Evolutionary conservation across 2,113 vertebrate species (phyloP).

Genomic region (Pristiophorus japonicus): DNA sequence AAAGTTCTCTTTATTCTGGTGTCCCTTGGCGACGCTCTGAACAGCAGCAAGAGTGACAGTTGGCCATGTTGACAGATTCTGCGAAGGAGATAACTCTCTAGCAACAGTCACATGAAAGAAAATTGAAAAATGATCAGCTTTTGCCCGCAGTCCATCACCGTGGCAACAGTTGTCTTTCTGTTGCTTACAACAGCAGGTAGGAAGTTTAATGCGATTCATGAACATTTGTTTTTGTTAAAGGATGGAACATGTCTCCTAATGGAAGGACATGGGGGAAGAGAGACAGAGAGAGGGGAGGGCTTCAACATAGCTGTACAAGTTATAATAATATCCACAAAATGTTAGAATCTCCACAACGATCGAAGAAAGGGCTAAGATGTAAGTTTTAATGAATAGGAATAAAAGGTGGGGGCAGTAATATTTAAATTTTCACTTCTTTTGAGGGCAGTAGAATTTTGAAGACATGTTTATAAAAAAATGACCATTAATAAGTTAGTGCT

Average conservation of each 20-base stretch:
- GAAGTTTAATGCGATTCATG: background rate
- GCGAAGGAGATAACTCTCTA: conserved; percentile 54
- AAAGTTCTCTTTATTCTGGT: background rate
- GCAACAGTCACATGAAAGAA: conserved; percentile 70
- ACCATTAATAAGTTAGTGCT: background rate
- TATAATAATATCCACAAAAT: background rate
- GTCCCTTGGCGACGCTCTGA: background rate
- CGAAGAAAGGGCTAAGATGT: background rate
- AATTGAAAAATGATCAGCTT: conserved; percentile 83
- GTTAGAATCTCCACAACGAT: background rate
- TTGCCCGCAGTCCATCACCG: conserved; percentile 78
- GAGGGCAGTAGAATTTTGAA: background rate
- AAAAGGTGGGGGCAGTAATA: background rate
- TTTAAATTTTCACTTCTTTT: background rate
- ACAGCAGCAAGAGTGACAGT: background rate
- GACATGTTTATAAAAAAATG: background rate
- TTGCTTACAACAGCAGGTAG: conserved; percentile 84
- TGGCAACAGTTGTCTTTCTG: conserved; percentile 73
- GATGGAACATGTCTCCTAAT: background rate
- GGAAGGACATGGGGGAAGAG: background rate
- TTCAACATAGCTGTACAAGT: background rate
- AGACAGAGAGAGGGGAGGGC: background rate
- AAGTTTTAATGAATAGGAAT: background rate
- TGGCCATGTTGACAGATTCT: conserved; percentile 41
- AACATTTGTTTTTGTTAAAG: conserved; percentile 21